Evolutionary conservation across 2,888 invertebrate species (phyloP).

Genomic region (Machimus atricapillus): DNA sequence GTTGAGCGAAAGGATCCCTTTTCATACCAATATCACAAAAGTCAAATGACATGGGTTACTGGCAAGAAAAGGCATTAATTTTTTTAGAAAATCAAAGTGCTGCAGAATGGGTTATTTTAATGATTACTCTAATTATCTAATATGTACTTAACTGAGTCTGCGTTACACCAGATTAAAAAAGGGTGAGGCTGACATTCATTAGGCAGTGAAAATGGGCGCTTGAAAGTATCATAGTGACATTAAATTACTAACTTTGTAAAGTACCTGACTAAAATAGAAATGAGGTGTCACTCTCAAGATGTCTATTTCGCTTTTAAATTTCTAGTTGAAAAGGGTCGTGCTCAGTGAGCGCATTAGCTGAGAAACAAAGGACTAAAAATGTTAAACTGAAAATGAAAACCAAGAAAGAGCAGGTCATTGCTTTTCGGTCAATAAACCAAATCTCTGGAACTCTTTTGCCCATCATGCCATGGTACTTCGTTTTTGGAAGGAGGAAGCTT

Average conservation of each 20-base stretch:
- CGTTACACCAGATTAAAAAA: not conserved
- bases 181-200: not conserved
- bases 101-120: not conserved
- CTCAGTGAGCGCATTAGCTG: not conserved
- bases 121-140: not conserved
- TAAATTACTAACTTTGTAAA: not conserved
- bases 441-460: not conserved
- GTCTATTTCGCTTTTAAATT: not conserved
- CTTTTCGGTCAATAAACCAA: not conserved
- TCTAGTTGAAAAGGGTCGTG: not conserved
- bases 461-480: not conserved
- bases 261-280: not conserved
- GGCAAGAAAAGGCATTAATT: not conserved
- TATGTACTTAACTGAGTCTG: not conserved
- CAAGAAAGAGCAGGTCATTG: not conserved
- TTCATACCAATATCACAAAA: constrained; percentile 4
- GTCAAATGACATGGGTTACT: not conserved
- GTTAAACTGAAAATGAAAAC: not conserved
- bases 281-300: not conserved
- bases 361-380: not conserved
- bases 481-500: not conserved
- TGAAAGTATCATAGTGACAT: not conserved
- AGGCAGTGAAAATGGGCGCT: not conserved
- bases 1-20: not conserved
- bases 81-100: not conserved